phyloP scores from a whole-genome alignment of 2,888 invertebrate genomes.

The Macaria liturata region DNA sequence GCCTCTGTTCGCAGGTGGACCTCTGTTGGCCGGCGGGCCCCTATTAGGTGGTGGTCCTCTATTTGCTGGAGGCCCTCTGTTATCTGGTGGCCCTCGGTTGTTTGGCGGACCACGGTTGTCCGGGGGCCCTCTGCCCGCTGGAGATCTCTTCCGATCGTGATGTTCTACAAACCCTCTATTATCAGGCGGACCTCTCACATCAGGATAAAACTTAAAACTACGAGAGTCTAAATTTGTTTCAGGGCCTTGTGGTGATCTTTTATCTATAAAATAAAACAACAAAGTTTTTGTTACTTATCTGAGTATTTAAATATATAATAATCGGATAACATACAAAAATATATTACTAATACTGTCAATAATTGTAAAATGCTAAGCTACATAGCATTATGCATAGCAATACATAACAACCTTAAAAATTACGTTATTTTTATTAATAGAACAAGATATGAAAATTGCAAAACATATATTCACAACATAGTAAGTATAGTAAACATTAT shows the following conservation, averaged over 20 bases:
- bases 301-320: too few species aligned
- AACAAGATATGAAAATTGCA: too few species aligned
- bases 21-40: constrained; percentile 24
- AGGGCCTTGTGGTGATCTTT: constrained; percentile 21
- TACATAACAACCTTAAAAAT: too few species aligned
- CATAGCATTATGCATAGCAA: too few species aligned
- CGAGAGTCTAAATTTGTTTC: constrained; percentile 14
- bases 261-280: constrained; percentile 26
- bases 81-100: constrained; percentile 28
- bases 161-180: too few species aligned
- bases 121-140: constrained; percentile 31
- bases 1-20: constrained; percentile 9
- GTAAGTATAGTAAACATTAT: too few species aligned
- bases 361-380: too few species aligned
- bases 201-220: constrained; percentile 14
- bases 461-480: too few species aligned
- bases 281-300: not conserved
- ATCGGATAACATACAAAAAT: too few species aligned
- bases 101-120: constrained; percentile 28
- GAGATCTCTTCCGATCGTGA: constrained; percentile 14
- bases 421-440: too few species aligned
- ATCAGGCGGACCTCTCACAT: constrained; percentile 25
- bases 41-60: constrained; percentile 26
- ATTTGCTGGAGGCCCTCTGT: constrained; percentile 25
- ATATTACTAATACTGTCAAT: too few species aligned